Conservation (phyloP, 2,113 vertebrate genomes). For the Glareola pratincola region DNA sequence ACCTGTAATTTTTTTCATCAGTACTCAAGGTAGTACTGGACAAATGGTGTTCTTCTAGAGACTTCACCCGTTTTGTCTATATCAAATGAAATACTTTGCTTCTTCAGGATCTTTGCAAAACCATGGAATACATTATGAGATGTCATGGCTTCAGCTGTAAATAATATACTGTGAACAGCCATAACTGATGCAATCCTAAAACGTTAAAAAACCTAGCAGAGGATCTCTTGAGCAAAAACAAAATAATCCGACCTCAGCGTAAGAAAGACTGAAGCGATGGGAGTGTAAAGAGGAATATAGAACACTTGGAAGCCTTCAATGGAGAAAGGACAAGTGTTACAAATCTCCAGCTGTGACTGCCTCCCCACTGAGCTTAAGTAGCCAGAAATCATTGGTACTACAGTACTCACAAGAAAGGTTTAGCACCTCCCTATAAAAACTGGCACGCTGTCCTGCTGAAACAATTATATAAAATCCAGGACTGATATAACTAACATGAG, state of each 20-base stretch:
- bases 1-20: not conserved
- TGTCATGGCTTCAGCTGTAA: not conserved
- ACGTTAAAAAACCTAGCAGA: not conserved
- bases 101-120: conserved; percentile 1
- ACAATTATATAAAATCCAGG: not conserved
- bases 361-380: not conserved
- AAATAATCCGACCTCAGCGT: not conserved
- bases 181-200: not conserved
- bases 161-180: not conserved
- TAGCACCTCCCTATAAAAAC: not conserved
- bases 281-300: not conserved
- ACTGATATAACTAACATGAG: not conserved
- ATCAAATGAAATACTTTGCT: not conserved
- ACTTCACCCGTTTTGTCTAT: not conserved
- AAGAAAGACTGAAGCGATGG: not conserved
- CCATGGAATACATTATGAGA: not conserved
- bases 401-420: not conserved
- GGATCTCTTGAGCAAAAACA: not conserved
- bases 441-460: not conserved
- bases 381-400: not conserved
- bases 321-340: not conserved
- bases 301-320: not conserved
- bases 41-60: not conserved
- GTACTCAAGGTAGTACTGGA: not conserved
- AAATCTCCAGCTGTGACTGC: not conserved